Evolutionary conservation across 2,888 invertebrate genomes (phyloP), one percentile per base, ranked within the genome.

Genomic region (Thereva unica): DNA sequence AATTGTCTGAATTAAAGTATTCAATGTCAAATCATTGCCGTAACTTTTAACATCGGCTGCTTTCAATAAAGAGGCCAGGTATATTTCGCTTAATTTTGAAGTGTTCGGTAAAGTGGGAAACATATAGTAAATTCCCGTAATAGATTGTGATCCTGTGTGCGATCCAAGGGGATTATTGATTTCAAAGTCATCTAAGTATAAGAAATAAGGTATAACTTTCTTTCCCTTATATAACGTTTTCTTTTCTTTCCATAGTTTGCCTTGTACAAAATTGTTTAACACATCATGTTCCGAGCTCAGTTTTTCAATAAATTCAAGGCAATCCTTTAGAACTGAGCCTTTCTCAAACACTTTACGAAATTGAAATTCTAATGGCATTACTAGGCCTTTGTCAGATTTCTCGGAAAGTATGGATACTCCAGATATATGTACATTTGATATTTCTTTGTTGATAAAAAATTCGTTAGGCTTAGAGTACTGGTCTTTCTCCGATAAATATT

Each of bases 191-290:
- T 23, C 23, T 23, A 23, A 23, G 23, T 23, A 23, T 2, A 57
- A 8, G 12, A 57, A 66, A 50, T 55, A 50, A 10, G 57, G 56
- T 12, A 57, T 44, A 23, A 23, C 4, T 10, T 35, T 66, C 53
- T 66, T 52, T n/a, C n/a, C 40, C 37, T 7, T 42, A 45, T 44
- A 59, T 34, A 50, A 7, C 7, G 34, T 34, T 52, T 49, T 41
- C 45, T 67, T 67, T 44, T 56, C 37, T 44, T 68, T 3, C 64
- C 64, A 68, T 40, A 68, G n/a, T 38, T 68, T 49, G 5, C 65
- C 59, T 47, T 59, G 57, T 1, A 64, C 45, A 47, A 64, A 64
- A 57, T 64, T 40, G n/a, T 10, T 12, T 23, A 50, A 34, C 35
- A 34, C 34, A 35, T 23, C 35, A 23, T 23, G 34, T 23, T 56